These are phyloP conservation scores for Wiebesia pumilae DNA, from an alignment of 1,140 invertebrate genomes.

Conservation along the genomic window DNA sequence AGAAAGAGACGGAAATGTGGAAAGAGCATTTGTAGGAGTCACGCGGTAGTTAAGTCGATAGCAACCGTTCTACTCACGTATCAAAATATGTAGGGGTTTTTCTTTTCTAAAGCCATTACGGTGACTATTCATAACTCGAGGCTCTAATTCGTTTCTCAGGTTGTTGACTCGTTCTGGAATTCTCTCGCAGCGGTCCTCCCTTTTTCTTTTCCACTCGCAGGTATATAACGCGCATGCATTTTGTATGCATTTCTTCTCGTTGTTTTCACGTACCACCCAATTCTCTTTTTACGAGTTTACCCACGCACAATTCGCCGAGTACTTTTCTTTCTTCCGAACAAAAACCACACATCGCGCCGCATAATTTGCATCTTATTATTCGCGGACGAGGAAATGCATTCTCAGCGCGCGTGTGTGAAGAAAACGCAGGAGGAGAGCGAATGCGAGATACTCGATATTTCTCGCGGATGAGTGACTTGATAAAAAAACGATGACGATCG, in stretches of 20 bases:
- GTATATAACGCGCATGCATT: neutral
- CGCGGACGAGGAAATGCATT: neutral
- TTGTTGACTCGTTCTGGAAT: constrained; percentile 17
- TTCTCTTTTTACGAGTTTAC: neutral
- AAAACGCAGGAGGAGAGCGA: too few species aligned
- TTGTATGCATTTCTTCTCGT: neutral
- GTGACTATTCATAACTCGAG: neutral
- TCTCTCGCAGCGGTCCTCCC: neutral
- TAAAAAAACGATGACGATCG: too few species aligned
- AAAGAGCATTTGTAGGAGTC: neutral
- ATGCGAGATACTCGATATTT: too few species aligned
- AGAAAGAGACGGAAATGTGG: neutral
- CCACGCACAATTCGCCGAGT: neutral
- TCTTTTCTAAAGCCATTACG: neutral
- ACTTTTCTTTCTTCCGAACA: neutral
- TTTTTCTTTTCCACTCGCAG: neutral
- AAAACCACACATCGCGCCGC: neutral
- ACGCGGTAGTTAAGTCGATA: constrained; percentile 11
- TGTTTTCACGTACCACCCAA: neutral
- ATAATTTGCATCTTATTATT: constrained; percentile 2
- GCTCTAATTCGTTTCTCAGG: neutral
- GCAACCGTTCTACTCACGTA: neutral
- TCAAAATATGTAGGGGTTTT: neutral
- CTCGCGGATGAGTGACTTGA: too few species aligned
- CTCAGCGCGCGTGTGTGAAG: too few species aligned